Conservation (phyloP, 37 sponge, comb jelly and placozoan species). For the Chondrilla cf. caribensis region DNA sequence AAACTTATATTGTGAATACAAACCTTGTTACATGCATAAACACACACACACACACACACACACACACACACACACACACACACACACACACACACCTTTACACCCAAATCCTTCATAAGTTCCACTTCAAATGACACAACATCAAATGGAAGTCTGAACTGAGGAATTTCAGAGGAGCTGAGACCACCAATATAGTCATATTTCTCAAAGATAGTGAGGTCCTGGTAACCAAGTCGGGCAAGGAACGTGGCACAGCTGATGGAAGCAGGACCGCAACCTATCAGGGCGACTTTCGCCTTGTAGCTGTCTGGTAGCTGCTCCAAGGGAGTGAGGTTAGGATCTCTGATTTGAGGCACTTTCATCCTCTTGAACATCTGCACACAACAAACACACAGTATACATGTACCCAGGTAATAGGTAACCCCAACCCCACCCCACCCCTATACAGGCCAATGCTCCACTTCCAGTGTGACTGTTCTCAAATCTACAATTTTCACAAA, state of each 20-base stretch:
- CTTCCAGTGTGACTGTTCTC: too few species aligned
- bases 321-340: slow-evolving; percentile 68
- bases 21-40: too few species aligned
- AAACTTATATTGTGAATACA: neutral
- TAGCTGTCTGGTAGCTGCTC: slow-evolving; percentile 87
- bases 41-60: too few species aligned
- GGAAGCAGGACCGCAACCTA: slow-evolving; percentile 98
- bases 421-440: neutral
- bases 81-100: slow-evolving; percentile 57
- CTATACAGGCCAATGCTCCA: neutral
- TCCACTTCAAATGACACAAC: slow-evolving; percentile 96
- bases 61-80: too few species aligned
- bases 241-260: slow-evolving; percentile 97
- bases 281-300: slow-evolving; percentile 80
- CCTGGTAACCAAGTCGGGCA: slow-evolving; percentile 85
- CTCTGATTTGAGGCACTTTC: slow-evolving; percentile 89
- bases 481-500: too few species aligned
- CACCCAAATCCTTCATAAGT: slow-evolving; percentile 92
- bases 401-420: too few species aligned
- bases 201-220: slow-evolving; percentile 92
- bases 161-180: slow-evolving; percentile 96
- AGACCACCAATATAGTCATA: slow-evolving; percentile 88
- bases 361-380: slow-evolving; percentile 85
- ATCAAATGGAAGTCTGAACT: slow-evolving; percentile 90
- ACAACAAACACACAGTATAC: neutral